Evolutionary conservation across 2,113 vertebrate species (phyloP).

Genomic region (Passer domesticus): DNA sequence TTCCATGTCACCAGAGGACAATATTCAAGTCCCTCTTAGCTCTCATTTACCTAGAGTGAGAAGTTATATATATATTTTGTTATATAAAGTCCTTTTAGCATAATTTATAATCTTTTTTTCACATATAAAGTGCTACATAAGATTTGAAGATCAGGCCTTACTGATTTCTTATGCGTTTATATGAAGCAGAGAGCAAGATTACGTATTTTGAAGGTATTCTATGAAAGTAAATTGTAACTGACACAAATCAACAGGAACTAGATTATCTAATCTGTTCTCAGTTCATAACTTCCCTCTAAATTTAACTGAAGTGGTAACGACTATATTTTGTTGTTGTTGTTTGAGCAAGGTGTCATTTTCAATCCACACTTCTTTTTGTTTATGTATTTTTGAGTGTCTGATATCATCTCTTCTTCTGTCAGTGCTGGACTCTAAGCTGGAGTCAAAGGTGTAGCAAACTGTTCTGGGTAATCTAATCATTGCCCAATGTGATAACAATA

Average conservation of each 20-base stretch:
- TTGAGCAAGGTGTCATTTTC: slow-evolving; percentile 23
- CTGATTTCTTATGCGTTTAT: slow-evolving; percentile 15
- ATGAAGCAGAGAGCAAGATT: neutral
- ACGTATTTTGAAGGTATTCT: neutral
- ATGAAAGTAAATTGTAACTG: slow-evolving; percentile 2
- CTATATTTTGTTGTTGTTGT: neutral
- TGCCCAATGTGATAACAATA: neutral
- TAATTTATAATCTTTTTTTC: neutral
- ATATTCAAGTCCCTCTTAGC: neutral
- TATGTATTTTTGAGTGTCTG: slow-evolving; percentile 46
- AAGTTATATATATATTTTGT: neutral
- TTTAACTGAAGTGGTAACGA: slow-evolving; percentile 44
- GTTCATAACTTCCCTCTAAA: slow-evolving; percentile 39
- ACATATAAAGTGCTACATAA: neutral
- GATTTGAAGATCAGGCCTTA: neutral
- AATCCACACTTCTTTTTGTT: slow-evolving; percentile 54
- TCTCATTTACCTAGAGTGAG: neutral
- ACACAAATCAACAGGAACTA: slow-evolving; percentile 3
- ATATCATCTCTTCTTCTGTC: slow-evolving; percentile 45
- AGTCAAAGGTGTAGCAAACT: slow-evolving; percentile 46
- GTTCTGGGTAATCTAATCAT: slow-evolving; percentile 43
- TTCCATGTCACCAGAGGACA: neutral
- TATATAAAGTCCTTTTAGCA: neutral
- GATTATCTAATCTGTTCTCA: slow-evolving; percentile 41
- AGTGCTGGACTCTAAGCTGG: neutral